Base-by-base conservation (phyloP, 2,888 invertebrate species). In the Conchocele bisecta region DNA sequence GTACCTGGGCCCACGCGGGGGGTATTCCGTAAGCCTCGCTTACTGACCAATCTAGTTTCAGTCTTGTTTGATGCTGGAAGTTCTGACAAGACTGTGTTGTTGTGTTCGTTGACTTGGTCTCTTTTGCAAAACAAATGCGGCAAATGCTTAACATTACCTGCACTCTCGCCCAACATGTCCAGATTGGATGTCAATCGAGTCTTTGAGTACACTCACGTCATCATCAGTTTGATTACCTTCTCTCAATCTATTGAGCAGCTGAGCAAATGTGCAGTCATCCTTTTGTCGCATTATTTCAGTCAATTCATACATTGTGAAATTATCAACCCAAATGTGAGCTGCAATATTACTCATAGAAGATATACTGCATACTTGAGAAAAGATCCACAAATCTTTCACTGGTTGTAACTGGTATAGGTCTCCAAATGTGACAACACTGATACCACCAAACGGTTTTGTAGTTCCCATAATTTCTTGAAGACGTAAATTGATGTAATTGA, bases 231-330 rank as follows among this genome's bases (percentile, higher is more conserved):
- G 68, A 7, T 58, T 65, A 6, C 74, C 71, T 67, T 76, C 76
- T 42, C 81, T 51, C 24, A 81, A 56, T 44, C 79, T 60, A 54
- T 81, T 81, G 24, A 81, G 37, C 9, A 81, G 51, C 17, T 57
- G 9, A 26, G 77, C 81, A 79, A 69, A 81, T 13, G 42, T 31
- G 13, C 20, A 22, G 28, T 75, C 72, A 72, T 77, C 75, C 60
- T 79, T 81, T 42, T 79, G 81, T 17, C 81, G 24, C 81, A 81
- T 81, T 17, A 77, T 67, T 53, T 69, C 57, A 15, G 33, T 31
- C 28, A 81, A 37, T 37, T 79, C 73, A 79, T 53, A 81, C 46
- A 78, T 58, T 15, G 57, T 17, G 35, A 81, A 73, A 46, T 70
- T 17, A 22, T 72, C 66, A 42, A 41, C 22, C 78, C 75, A 81